Evolutionary conservation across 2,797 vertebrate species (phyloP).

Genomic region (Gallirallus australis): DNA sequence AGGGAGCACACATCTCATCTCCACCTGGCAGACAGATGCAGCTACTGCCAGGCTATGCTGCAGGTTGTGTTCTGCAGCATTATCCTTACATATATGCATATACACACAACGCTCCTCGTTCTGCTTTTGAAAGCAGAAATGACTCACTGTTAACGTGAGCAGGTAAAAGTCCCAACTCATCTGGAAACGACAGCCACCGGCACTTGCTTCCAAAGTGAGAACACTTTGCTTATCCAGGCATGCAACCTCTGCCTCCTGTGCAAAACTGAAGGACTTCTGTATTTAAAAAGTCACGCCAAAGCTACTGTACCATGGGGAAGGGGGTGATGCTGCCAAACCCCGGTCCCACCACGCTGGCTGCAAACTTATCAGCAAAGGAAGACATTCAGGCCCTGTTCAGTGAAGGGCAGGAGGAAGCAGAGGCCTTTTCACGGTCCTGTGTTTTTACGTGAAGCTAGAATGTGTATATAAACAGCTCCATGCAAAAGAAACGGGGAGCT

Average conservation of each 20-base stretch:
- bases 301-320: rapidly evolving
- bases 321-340: background rate
- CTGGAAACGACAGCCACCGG: background rate
- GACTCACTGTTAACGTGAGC: background rate
- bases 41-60: background rate
- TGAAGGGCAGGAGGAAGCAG: background rate
- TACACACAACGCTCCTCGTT: background rate
- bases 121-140: background rate
- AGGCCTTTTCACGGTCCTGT: background rate
- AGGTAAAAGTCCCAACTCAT: background rate
- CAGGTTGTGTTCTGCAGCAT: background rate
- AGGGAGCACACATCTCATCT: background rate
- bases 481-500: rapidly evolving
- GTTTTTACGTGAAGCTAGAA: background rate
- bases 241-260: background rate
- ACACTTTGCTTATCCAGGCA: background rate
- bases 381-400: background rate
- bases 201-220: background rate
- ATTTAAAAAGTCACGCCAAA: background rate
- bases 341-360: background rate
- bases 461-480: background rate
- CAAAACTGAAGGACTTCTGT: background rate
- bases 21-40: background rate
- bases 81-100: background rate
- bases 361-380: background rate